Evolutionary conservation across 2,113 vertebrate genomes (phyloP), one percentile per base, ranked within the genome.

Genomic region (Pongo abelii): DNA sequence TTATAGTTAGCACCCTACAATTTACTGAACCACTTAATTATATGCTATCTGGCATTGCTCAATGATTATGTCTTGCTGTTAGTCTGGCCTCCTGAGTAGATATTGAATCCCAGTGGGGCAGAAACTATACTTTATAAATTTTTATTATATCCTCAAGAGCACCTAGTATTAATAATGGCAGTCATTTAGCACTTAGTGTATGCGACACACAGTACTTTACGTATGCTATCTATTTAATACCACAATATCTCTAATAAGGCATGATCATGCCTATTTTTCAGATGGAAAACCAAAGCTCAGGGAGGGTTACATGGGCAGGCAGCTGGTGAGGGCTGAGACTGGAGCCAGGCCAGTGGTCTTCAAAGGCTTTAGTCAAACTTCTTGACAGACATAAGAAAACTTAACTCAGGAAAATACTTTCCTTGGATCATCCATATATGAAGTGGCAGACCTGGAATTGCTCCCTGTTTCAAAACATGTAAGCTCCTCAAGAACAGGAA

Each of bases 21-120:
- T 98, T 97, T 95, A 83, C 93, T 46, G 64, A 97, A 84, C 93
- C 92, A 89, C 86, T 94, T 97, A 97, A 97, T 97, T 89, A 97
- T 50, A 97, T 20, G 85, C 89, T 89, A 40, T 93, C 1, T 7
- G 40, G 50, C 86, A 72, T n/a, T 57, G 74, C 50, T 77, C 14
- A 69, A n/a, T 93, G 89, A 96, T 97, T 94, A 94, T 64, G 80
- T 89, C 89, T 86, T 97, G 35, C 80, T 77, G 95, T 97, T 50
- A 93, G 46, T 93, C 89, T 93, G 96, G 89, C 74, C 78, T 95
- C 87, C 77, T 85, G 83, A 95, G 91, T 93, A 92, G 88, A 93
- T 92, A 83, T 70, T 72, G 91, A 97, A 85, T 55, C 55, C 57
- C 40, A 79, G 40, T 55, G 43, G 43, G 67, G 8, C 46, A 96